A percentile compares a stretch with the other conserved stretches of the same genome.
These are phyloP conservation scores for Cnemophilus loriae DNA, from an alignment of 2,113 vertebrate genomes.

Conservation along the genomic window DNA sequence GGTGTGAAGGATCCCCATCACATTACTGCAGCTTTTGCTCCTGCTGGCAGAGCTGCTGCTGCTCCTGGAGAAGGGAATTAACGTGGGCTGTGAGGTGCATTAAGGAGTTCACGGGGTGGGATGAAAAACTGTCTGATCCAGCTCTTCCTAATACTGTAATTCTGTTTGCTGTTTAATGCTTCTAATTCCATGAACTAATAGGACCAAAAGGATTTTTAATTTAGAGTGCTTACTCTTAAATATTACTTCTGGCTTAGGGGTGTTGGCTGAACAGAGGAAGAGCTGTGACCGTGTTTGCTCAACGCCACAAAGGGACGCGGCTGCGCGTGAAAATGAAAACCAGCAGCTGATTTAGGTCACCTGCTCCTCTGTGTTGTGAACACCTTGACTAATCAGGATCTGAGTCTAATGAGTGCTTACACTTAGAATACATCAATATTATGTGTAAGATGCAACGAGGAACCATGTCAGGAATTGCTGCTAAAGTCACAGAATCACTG, in stretches of 20 bases:
- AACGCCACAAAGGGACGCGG: neutral
- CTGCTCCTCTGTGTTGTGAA: neutral
- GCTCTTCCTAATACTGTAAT: neutral
- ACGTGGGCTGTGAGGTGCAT: neutral
- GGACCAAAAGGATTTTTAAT: neutral
- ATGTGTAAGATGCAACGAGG: neutral
- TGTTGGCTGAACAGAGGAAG: neutral
- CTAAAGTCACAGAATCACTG: neutral
- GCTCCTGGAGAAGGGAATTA: neutral
- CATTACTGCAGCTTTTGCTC: neutral
- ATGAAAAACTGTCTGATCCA: neutral
- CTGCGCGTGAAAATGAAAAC: neutral
- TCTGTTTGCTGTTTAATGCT: neutral
- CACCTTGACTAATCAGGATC: neutral
- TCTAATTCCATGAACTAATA: neutral
- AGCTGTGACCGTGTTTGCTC: neutral
- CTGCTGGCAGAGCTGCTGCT: neutral
- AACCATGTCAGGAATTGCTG: fast-evolving
- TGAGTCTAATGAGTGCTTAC: neutral
- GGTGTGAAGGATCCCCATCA: neutral
- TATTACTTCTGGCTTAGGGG: neutral
- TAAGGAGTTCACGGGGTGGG: neutral
- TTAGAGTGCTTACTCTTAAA: neutral
- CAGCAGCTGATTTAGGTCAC: neutral
- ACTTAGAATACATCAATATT: too few species aligned